Evolutionary conservation across 1,140 invertebrate genomes (phyloP), one percentile per base, ranked within the genome.

Genomic region (Lysiphlebus fabarum): DNA sequence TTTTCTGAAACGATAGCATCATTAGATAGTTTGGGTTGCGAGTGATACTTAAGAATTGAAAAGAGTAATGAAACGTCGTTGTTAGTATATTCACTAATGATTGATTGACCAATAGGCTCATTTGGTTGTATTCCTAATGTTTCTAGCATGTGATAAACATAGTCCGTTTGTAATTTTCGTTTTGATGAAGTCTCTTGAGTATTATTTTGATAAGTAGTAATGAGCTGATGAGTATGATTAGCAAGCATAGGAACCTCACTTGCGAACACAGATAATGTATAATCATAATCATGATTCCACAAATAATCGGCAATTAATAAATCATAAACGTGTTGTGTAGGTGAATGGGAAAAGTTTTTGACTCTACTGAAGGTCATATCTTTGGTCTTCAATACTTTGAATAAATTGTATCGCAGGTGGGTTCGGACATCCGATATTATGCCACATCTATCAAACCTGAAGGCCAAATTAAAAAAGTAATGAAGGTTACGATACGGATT

Each of bases 311-410:
- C 78, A 63, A 80, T 67, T 4, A 80, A 59, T 57, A 80, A 63
- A 67, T 80, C 78, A 12, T 77, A 74, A 50, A 80, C 62, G 33
- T 80, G 79, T 45, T 80, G 78, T 47, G 76, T 80, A 1, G 76
- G 75, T 37, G 74, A 76, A 65, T 68, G 77, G 5, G 67, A 62
- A 41, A 54, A 48, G 42, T 34, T 62, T 7, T 56, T 67, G 4
- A 60, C 59, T 33, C 65, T 69, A 34, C 60, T 72, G 11, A 77
- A 44, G 42, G 61, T 60, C 9, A 69, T 56, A 48, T 77, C 71
- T 64, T 71, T 77, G 36, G 53, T 69, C 63, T 75, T 77, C 38
- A 80, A 67, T 12, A 76, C 74, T 34, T 74, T 73, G 9, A 80
- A 69, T 47, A 80, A 65, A 65, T 77, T 78, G 40, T 77, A 72